Base-by-base conservation (phyloP, 2,113 vertebrate species). In the Passer montanus region DNA sequence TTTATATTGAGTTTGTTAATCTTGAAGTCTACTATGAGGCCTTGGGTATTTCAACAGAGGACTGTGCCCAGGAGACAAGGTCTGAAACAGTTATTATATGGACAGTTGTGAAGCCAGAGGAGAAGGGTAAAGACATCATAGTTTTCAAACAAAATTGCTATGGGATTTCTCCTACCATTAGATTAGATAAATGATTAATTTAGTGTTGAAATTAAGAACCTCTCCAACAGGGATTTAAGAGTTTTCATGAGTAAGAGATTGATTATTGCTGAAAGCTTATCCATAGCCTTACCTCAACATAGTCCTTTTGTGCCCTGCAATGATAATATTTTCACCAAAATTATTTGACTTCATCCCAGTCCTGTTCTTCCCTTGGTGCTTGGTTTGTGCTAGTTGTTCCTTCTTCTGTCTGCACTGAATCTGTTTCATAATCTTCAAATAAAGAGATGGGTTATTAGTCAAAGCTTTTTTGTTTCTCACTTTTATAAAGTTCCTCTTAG, bases 101-200 rank as follows among this genome's bases (percentile, higher is more conserved):
- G 92, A 22, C 82, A 56, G 72, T 47, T 17, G 0, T 41, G 64
- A 87, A 81, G 44, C 64, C 64, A 19, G 26, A 67, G 58, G 64
- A 90, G 63, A 75, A 81, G 22, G 33, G 68, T 90, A 39, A 85
- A 92, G 76, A 53, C 52, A 64, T 63, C 72, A 67, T 6, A 41
- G 52, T 86, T 93, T 89, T 94, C 76, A 84, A 88, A 86, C 35
- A 84, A 72, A 95, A 93, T 92, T 88, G 69, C 83, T 94, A 27
- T 89, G 83, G 21, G 83, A 72, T 95, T 95, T 96, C 68, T 94
- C 9, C 39, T 82, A 4, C 89, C 53, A 28, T 92, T 94, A 81
- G 68, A 90, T 95, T 75, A 95, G 69, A 84, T 86, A 96, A 95
- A 89, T 93, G 64, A 91, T 96, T 94, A 77, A 93, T 86, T 90